These are phyloP conservation scores for Hydrolagus colliei DNA, from an alignment of 2,797 vertebrate genomes.

Conservation along the genomic window DNA sequence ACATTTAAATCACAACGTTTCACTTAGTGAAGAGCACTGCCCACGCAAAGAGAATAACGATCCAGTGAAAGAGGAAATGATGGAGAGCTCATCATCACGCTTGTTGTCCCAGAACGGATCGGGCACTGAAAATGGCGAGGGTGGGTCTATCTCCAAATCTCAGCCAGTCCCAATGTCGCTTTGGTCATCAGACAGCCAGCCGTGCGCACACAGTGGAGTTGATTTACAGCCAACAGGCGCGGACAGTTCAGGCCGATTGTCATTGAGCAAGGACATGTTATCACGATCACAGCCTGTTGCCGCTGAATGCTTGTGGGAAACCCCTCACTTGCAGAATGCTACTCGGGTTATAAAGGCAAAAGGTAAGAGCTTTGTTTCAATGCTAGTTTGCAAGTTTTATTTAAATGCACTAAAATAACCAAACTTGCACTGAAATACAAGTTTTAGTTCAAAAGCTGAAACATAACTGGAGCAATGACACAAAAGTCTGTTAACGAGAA, in stretches of 20 bases:
- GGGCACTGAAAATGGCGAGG: conserved; percentile 18
- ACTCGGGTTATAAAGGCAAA: neutral
- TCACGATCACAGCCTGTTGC: neutral
- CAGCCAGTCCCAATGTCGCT: conserved; percentile 10
- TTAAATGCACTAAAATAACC: too few species aligned
- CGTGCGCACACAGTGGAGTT: neutral
- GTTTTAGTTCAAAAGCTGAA: too few species aligned
- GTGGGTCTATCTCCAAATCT: neutral
- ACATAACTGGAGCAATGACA: neutral
- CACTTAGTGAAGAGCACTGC: conserved; percentile 33
- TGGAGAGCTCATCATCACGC: neutral
- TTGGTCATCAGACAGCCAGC: neutral
- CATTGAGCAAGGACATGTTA: conserved; percentile 15
- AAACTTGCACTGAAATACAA: neutral
- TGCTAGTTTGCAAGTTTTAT: neutral
- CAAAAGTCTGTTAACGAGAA: neutral
- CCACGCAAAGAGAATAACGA: neutral
- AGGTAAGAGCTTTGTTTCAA: conserved; percentile 6
- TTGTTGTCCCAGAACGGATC: conserved; percentile 1
- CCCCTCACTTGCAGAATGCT: neutral
- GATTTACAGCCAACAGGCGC: neutral
- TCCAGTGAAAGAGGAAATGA: neutral
- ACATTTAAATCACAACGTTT: conserved; percentile 42
- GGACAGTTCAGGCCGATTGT: neutral
- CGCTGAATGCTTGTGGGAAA: conserved; percentile 16